Base-by-base conservation (phyloP, 2,888 invertebrate species). In the Acronicta aceris region DNA sequence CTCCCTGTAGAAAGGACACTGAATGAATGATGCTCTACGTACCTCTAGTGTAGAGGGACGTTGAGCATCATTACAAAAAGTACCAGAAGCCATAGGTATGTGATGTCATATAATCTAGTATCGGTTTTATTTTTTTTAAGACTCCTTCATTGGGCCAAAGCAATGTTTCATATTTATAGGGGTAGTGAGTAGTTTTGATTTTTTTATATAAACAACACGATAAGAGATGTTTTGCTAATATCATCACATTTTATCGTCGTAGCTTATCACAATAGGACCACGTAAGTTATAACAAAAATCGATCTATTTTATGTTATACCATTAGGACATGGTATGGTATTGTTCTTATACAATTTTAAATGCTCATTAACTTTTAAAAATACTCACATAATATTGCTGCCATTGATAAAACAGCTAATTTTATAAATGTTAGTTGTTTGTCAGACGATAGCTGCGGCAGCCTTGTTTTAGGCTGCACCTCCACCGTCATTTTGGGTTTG, bases 311-410 rank as follows among this genome's bases (percentile, higher is more conserved):
- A 40, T 30, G 30, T 60, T 54, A 42, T 48, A 60, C 43, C 30
- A 42, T 48, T 48, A 59, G 36, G 45, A 47, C 42, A 46, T 9
- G 57, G 16, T 50, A 17, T 48, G n/a, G 33, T 21, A 27, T 38
- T 17, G 17, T 43, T 65, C 17, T 45, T 48, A 56, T 40, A 56
- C 17, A 36, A 57, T 13, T 56, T 13, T 61, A 17, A 54, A 58
- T 59, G 55, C 15, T 57, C 51, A 62, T 52, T 65, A 61, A 17
- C 62, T 43, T 38, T 21, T 40, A 47, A 40, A 66, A 70, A 70
- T 84, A 96, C 98, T 97, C 95, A 99, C 99, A 98, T 82, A 99
- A 95, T 86, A 99, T 97, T 58, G 98, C 98, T 80, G 98, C 99
- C 89, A 98, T 95, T 53, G 99, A 97, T 78, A 99, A 95, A 87